Conservation (phyloP, 1,140 invertebrate genomes). For the Phenacoccus solenopsis region DNA sequence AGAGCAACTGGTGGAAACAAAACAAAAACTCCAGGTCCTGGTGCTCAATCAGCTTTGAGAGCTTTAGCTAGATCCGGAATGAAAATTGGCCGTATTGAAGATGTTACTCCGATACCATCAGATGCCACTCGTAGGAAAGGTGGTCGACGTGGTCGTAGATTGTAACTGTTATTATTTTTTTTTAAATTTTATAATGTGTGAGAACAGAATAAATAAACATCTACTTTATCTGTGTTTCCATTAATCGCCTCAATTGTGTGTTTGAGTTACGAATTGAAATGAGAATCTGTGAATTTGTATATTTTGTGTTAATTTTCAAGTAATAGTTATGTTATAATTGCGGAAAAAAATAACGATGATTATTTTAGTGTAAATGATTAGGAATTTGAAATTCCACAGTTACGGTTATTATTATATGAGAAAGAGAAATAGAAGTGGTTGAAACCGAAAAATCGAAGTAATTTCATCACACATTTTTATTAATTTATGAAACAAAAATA, state of each 20-base stretch:
- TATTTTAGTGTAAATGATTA: no score
- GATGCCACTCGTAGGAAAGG: conserved; percentile 99
- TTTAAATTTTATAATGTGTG: conserved; percentile 18
- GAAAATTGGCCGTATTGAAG: conserved; percentile 99
- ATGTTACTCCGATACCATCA: conserved; percentile 98
- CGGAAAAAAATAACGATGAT: no score
- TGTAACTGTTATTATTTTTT: conserved; percentile 48
- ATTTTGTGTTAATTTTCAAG: no score
- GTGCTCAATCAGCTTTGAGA: conserved; percentile 93
- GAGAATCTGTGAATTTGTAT: no score
- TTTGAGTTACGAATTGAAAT: not conserved
- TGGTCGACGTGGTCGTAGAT: conserved; percentile 93
- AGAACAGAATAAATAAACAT: not conserved
- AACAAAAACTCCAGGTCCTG: conserved; percentile 95
- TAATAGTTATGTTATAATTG: no score
- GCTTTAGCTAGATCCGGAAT: conserved; percentile 96
- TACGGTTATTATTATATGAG: no score
- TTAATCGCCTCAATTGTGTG: not conserved
- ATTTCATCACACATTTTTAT: no score
- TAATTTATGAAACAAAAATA: no score
- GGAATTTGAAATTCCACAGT: no score
- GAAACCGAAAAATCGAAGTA: no score
- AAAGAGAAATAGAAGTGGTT: no score
- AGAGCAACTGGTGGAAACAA: conserved; percentile 97
- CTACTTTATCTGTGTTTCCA: not conserved